phyloP scores from a whole-genome alignment of 2,888 invertebrate species.

The Limnephilus rhombicus region DNA sequence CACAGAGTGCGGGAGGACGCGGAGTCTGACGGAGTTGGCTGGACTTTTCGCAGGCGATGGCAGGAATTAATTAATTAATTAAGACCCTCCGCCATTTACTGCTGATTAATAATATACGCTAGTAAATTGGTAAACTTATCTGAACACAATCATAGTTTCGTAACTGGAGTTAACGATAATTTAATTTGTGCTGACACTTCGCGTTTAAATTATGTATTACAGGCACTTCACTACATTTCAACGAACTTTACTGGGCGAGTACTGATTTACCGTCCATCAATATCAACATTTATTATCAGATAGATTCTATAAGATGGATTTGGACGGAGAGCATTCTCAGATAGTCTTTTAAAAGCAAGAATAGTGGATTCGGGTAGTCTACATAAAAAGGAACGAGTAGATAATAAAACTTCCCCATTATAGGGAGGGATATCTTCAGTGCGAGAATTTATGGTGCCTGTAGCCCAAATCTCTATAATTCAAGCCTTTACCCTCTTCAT shows the following conservation, averaged over 20 bases:
- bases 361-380: neutral
- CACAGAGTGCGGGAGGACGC: neutral
- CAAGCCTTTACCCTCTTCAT: neutral
- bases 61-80: conserved; percentile 18
- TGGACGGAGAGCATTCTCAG: neutral
- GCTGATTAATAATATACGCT: conserved; percentile 7
- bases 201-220: neutral
- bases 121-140: neutral
- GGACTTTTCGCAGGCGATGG: neutral
- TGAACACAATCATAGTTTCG: neutral
- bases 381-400: neutral
- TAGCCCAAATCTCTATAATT: neutral
- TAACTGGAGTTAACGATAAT: neutral
- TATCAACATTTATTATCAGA: neutral
- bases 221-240: neutral
- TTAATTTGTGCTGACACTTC: neutral
- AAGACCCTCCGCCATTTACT: neutral
- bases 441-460: neutral
- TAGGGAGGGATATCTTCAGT: conserved; percentile 5
- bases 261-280: neutral
- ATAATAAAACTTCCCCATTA: conserved; percentile 33
- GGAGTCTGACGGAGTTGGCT: neutral
- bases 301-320: neutral
- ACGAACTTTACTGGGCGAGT: neutral
- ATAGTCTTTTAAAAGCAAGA: neutral